phyloP scores from a whole-genome alignment of 2,113 vertebrate genomes.

The Panurus biarmicus region DNA sequence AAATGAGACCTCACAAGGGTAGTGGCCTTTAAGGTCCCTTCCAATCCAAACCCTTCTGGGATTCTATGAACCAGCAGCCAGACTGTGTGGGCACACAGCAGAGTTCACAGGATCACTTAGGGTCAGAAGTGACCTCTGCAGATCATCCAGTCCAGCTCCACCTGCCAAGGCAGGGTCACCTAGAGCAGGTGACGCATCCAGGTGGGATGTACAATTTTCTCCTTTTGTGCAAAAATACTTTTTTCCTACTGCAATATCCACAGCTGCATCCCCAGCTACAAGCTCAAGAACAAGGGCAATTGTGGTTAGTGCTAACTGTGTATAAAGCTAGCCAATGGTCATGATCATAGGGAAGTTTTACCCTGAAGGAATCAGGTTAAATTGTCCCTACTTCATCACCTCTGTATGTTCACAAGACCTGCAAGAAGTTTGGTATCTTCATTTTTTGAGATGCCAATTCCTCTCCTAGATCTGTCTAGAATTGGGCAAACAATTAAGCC shows the following conservation, averaged over 20 bases:
- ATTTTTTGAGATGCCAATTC: not conserved
- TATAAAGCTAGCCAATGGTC: not conserved
- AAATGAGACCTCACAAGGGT: not conserved
- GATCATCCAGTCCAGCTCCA: not conserved
- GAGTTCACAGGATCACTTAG: not conserved
- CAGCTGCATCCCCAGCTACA: not conserved
- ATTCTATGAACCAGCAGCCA: not conserved
- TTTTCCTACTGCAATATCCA: not conserved
- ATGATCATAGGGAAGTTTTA: not conserved
- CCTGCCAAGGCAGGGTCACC: not conserved
- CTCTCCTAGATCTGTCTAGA: not conserved
- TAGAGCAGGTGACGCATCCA: not conserved
- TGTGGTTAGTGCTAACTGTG: not conserved
- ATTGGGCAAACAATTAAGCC: accelerated
- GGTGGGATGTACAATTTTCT: not conserved
- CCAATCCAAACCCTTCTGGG: not conserved
- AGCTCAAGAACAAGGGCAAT: not conserved
- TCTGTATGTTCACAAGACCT: not conserved
- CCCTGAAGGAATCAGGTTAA: not conserved
- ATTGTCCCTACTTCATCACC: not conserved
- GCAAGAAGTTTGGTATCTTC: not conserved
- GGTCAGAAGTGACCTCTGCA: not conserved
- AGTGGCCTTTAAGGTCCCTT: not conserved
- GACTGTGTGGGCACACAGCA: not conserved
- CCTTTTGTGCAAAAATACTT: not conserved